Percentiles rank a stretch among this genome's conserved stretches.
Conservation (phyloP, 1,140 invertebrate species). For the Maconellicoccus hirsutus region DNA sequence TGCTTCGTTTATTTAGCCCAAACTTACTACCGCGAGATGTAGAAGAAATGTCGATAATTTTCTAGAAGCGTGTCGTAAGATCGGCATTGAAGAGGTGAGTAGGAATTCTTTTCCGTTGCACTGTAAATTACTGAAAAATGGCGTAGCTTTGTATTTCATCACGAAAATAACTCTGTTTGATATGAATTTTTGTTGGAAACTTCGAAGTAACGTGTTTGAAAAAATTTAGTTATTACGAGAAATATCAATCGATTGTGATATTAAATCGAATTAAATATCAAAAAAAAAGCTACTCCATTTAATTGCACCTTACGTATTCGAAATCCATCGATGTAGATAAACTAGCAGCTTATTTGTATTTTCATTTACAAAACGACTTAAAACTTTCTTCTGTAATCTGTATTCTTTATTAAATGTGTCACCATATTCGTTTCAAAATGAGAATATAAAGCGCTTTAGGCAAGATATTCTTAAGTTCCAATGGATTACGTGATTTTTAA, state of each 20-base stretch:
- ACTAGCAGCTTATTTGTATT: neutral
- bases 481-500: no score
- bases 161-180: no score
- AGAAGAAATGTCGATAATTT: constrained; percentile 92
- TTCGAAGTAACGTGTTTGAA: no score
- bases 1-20: constrained; percentile 53
- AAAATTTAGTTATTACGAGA: no score
- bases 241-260: no score
- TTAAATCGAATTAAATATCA: no score
- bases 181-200: no score
- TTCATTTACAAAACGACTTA: neutral
- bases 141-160: neutral
- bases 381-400: neutral
- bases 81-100: constrained; percentile 82
- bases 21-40: constrained; percentile 84
- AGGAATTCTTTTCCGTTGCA: neutral
- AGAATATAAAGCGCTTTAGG: no score
- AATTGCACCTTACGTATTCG: no score
- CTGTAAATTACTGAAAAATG: neutral
- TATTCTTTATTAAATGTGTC: neutral
- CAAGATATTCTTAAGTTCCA: no score
- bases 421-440: no score
- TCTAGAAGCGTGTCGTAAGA: constrained; percentile 79
- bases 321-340: neutral
- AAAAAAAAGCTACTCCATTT: no score